Evolutionary conservation across 2,888 invertebrate genomes (phyloP), one percentile per base, ranked within the genome.

Genomic region (Cacoxenus indagator): DNA sequence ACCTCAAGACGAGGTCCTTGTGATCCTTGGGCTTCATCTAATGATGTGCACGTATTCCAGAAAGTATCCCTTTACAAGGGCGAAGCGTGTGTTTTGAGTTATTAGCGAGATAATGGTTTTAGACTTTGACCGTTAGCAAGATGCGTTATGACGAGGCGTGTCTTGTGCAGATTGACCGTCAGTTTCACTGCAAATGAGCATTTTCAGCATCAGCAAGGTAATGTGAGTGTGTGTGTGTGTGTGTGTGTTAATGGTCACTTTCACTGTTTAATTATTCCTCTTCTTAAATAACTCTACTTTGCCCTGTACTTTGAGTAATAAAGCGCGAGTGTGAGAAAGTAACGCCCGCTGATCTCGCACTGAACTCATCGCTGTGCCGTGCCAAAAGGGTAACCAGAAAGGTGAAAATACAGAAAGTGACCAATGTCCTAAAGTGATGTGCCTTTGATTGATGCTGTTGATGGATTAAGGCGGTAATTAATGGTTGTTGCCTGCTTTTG

Each of bases 31-130:
- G n/a, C n/a, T n/a, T n/a, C n/a, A n/a, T 75, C 73, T 73, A 74
- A 72, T 78, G 75, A 74, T 73, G 62, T 59, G 73, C 70, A 67
- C 54, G 14, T 26, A 67, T 11, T 62, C 65, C 68, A 57, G 64
- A 80, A 78, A 83, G 80, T 83, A 82, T 83, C 82, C 82, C 78
- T 76, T 81, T 80, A 76, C 80, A 72, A 85, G 72, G 72, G 43
- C 61, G n/a, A 75, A 78, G 78, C 82, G 85, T 86, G 85, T 85
- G 86, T 85, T 85, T 86, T 85, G 76, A 81, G 82, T 83, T 84
- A 85, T 85, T 85, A 86, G 85, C 74, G 75, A 85, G 85, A 85
- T 85, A 85, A 85, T 85, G 75, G 77, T 77, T 77, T 77, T 68
- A 75, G 84, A 78, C 85, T 76, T 78, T 82, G 77, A 74, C 76